Evolutionary conservation across 2,113 vertebrate genomes (phyloP).

Genomic region (Colaptes auratus): DNA sequence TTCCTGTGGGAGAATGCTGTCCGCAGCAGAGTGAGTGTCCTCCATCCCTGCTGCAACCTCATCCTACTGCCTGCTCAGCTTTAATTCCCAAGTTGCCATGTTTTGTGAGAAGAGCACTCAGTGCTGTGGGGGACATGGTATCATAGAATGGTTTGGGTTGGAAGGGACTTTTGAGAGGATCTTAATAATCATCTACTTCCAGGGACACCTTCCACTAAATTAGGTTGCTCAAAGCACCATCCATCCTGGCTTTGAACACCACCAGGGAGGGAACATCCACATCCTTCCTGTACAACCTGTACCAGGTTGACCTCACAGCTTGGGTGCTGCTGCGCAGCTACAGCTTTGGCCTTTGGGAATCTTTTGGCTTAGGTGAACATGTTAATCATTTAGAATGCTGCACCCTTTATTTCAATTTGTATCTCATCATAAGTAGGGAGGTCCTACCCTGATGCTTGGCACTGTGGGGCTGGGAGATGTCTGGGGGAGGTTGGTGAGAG

Average conservation of each 20-base stretch:
- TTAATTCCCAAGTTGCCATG: neutral
- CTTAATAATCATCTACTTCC: too few relatives aligned
- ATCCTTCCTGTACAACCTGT: too few relatives aligned
- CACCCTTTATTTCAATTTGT: neutral
- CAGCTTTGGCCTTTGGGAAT: neutral
- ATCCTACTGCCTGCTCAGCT: accelerated
- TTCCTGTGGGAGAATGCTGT: neutral
- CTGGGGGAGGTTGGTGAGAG: neutral
- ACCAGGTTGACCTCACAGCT: neutral
- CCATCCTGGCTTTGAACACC: too few relatives aligned
- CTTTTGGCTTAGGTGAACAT: neutral
- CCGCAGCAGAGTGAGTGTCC: accelerated
- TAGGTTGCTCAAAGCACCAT: too few relatives aligned
- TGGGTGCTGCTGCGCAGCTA: neutral
- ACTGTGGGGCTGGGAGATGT: accelerated
- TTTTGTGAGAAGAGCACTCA: neutral
- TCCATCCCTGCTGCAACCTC: neutral
- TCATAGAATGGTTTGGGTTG: too few relatives aligned
- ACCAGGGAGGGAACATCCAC: too few relatives aligned
- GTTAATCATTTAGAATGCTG: accelerated
- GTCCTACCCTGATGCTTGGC: neutral
- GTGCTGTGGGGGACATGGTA: accelerated
- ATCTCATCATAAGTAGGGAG: neutral
- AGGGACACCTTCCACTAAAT: too few relatives aligned
- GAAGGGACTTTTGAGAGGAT: too few relatives aligned